Percentiles rank a stretch among this genome's conserved stretches.
phyloP scores from a whole-genome alignment of 1,140 invertebrate genomes.

The Trichoplusia ni region DNA sequence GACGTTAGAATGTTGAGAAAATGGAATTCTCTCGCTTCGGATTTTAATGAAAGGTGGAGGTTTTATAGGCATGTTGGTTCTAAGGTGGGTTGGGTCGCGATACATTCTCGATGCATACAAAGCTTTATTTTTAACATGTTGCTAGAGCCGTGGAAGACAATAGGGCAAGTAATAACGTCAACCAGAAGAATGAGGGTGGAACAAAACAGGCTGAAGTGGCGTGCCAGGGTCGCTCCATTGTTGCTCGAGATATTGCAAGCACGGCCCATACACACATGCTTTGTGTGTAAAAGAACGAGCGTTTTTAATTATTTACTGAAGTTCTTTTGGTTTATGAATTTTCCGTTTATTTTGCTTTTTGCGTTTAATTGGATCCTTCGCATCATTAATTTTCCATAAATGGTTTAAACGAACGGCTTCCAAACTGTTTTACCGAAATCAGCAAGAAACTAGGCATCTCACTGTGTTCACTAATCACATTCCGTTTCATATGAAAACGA shows the following conservation, averaged over 20 bases:
- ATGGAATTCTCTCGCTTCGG: background rate
- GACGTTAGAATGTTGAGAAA: constrained; percentile 2
- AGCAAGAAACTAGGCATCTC: no score
- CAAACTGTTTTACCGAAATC: no score
- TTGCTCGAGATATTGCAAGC: constrained; percentile 40
- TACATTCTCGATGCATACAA: constrained; percentile 13
- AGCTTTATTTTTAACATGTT: constrained; percentile 46
- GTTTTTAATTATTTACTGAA: constrained; percentile 14
- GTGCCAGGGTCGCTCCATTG: constrained; percentile 58
- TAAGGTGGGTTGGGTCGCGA: background rate
- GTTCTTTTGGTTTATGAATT: background rate
- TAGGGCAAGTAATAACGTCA: constrained; percentile 65
- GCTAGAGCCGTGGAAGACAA: constrained; percentile 54
- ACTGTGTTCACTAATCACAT: no score
- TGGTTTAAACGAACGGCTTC: no score
- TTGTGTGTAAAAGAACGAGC: constrained; percentile 3
- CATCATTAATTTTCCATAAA: no score
- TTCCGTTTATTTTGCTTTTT: background rate
- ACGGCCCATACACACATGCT: constrained; percentile 32
- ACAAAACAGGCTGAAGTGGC: constrained; percentile 67
- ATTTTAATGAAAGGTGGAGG: background rate
- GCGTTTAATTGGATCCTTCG: no score
- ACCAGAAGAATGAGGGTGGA: constrained; percentile 61
- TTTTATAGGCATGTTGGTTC: constrained; percentile 19
- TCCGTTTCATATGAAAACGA: no score